Conservation (phyloP, 2,797 vertebrate genomes). For the Chlorospingus semifuscus region DNA sequence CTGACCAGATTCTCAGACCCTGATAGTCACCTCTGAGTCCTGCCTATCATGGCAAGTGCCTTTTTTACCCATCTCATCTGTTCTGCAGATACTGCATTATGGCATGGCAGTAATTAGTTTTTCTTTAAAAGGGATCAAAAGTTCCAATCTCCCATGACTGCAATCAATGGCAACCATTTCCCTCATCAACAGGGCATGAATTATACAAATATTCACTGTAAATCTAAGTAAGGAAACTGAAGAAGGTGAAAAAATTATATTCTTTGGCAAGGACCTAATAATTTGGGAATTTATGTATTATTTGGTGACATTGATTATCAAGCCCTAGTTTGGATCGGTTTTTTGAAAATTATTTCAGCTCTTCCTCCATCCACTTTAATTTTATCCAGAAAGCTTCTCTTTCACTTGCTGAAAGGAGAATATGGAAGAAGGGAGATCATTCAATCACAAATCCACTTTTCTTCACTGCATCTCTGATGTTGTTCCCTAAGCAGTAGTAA, state of each 20-base stretch:
- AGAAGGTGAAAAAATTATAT: neutral
- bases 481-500: neutral
- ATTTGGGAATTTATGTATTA: neutral
- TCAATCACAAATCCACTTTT: slow-evolving; percentile 30
- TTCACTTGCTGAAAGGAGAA: slow-evolving; percentile 22
- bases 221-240: neutral
- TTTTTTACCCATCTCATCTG: neutral
- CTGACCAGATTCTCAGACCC: neutral
- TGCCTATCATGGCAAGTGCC: neutral
- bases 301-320: neutral
- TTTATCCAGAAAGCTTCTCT: neutral
- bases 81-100: neutral
- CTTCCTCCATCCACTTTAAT: neutral
- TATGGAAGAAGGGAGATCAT: neutral
- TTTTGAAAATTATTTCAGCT: neutral
- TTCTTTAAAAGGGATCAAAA: slow-evolving; percentile 21
- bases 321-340: neutral
- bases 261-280: neutral
- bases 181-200: neutral
- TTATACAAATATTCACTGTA: neutral
- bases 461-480: neutral
- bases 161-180: neutral
- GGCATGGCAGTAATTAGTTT: neutral
- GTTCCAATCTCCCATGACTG: neutral
- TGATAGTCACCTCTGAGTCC: neutral